These are phyloP conservation scores for Oscheius sp. DNA, from an alignment of 2,888 invertebrate genomes.

Conservation along the genomic window DNA sequence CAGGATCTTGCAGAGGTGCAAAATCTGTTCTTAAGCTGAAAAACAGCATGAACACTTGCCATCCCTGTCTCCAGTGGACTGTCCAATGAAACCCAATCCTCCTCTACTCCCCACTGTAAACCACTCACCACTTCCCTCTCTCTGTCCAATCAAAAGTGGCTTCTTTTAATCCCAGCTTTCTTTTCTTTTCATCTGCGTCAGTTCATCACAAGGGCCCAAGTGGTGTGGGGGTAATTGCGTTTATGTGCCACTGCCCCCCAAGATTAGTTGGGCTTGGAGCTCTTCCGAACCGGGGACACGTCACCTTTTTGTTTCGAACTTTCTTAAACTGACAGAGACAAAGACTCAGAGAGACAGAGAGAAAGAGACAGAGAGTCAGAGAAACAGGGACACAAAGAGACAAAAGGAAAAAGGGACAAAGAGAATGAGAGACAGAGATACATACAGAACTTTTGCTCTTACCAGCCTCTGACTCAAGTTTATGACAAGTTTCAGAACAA, in stretches of 20 bases:
- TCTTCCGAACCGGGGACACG: no score
- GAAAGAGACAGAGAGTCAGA: background rate
- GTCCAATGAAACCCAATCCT: slow-evolving; percentile 3
- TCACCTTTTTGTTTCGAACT: no score
- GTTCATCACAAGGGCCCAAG: slow-evolving; percentile 4
- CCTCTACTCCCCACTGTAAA: background rate
- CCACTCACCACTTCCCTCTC: background rate
- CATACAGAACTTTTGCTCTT: background rate
- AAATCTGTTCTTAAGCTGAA: background rate
- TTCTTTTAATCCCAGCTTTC: background rate
- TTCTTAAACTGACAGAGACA: background rate
- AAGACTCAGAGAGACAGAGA: background rate
- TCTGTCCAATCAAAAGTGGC: background rate
- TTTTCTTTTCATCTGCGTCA: background rate
- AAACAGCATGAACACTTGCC: no score
- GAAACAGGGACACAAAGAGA: background rate
- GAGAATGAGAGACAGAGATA: no score
- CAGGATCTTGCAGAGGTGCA: background rate
- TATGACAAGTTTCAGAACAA: background rate
- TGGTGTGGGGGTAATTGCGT: slow-evolving; percentile 7
- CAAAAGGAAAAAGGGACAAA: no score
- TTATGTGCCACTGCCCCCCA: background rate
- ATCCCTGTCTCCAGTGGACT: background rate
- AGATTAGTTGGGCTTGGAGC: no score
- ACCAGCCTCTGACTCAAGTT: background rate